Base-by-base conservation (phyloP, 2,113 vertebrate species). In the Centropus bengalensis region DNA sequence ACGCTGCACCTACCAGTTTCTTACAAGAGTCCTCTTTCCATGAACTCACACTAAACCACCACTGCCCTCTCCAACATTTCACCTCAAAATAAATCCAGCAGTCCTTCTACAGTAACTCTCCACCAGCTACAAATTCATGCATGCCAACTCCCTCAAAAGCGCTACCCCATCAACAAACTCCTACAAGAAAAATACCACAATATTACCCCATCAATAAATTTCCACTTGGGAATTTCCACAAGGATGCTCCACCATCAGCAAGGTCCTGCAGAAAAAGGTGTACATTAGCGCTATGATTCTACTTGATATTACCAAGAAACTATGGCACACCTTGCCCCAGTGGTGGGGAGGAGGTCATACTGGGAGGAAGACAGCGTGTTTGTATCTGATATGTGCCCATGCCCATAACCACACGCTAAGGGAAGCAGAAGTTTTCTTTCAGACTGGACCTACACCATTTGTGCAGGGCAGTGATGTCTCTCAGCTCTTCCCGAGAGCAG, bases 401-500 rank as follows among this genome's bases (percentile, higher is more conserved):
- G 26, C n/a, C 54, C 3, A 3, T 19, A 68, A 13, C 1, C 38
- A 7, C 36, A 42, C 1, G 1, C 14, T 59, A 20, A 62, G 10
- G 60, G 60, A 83, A 84, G n/a, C 76, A 20, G 16, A 28, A 21
- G 8, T 28, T 96, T 84, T 42, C 49, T 73, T 44, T 76, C n/a
- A 85, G 55, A 79, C 28, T 3, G 66, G 14, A 33, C 82, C 76
- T 18, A 15, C 10, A 26, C 3, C 6, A 32, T 87, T 89, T 62
- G 60, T 79, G 75, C 2, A 3, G 55, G 45, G 51, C 67, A 69
- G 26, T 0, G 1, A 58, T 26, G 32, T 7, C 32, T 60, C 55
- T 78, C 0, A 0, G 14, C 28, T 79, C 23, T 70, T 88, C 18
- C 42, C 4, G 1, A 24, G 36, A 63, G n/a, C 30, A 76, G 23